These are phyloP conservation scores for Steatornis caripensis DNA, from an alignment of 2,113 vertebrate genomes.

Conservation along the genomic window DNA sequence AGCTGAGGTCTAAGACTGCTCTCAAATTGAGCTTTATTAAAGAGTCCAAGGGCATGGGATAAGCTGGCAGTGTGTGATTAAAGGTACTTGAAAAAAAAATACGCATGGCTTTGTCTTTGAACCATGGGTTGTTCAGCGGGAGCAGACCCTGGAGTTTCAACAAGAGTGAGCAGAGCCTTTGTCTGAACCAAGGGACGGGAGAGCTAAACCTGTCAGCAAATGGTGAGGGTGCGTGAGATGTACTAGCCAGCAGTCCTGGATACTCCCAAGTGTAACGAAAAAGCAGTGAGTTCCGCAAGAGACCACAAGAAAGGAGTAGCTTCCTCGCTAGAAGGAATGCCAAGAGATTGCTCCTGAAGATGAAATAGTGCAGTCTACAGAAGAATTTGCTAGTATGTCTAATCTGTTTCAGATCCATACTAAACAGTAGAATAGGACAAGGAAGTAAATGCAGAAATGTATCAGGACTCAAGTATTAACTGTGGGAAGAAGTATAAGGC, in stretches of 20 bases:
- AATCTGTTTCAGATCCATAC: background rate
- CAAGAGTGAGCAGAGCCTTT: background rate
- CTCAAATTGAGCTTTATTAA: background rate
- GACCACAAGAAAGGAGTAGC: background rate
- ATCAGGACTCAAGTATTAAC: background rate
- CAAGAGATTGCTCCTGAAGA: background rate
- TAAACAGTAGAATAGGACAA: background rate
- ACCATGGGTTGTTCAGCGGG: background rate
- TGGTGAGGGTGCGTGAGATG: accelerated
- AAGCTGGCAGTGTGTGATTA: background rate
- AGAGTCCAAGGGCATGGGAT: background rate
- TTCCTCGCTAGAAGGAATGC: background rate
- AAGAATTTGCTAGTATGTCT: background rate
- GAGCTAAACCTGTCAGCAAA: background rate
- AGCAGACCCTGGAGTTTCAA: background rate
- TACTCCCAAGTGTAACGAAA: background rate
- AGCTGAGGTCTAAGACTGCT: background rate
- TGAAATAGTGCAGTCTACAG: background rate
- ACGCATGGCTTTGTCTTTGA: background rate
- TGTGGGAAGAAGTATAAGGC: background rate
- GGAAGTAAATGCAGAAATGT: background rate
- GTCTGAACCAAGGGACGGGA: accelerated
- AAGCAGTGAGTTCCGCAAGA: background rate
- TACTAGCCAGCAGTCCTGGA: background rate
- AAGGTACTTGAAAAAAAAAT: background rate